Conservation (phyloP, 2,113 vertebrate genomes). For the Anguilla japonica region DNA sequence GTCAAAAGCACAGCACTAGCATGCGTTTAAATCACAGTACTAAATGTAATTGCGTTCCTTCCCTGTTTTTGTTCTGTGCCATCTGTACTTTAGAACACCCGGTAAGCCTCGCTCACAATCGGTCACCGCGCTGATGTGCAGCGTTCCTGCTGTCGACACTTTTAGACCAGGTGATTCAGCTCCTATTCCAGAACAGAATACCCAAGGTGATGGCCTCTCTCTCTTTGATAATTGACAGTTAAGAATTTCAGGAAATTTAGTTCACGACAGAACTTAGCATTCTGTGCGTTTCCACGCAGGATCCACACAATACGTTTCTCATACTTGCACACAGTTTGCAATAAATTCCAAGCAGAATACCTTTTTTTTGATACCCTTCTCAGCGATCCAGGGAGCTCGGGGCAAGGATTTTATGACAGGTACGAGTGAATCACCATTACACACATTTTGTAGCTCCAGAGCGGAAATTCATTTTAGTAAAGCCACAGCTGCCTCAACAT, state of each 20-base stretch:
- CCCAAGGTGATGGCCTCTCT: not conserved
- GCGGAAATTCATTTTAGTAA: not conserved
- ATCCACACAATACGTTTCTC: too few relatives aligned
- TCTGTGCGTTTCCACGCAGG: too few relatives aligned
- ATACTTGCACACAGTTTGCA: constrained; percentile 6
- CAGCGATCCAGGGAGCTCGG: not conserved
- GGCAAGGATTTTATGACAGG: not conserved
- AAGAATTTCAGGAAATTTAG: constrained; percentile 14
- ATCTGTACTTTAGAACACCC: not conserved
- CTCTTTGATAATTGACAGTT: not conserved
- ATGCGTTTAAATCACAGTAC: not conserved
- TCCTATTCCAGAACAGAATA: not conserved
- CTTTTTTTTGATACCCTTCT: constrained; percentile 20
- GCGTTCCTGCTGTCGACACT: not conserved
- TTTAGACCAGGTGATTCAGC: not conserved
- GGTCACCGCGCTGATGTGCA: not conserved
- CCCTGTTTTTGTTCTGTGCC: not conserved
- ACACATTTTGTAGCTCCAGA: not conserved
- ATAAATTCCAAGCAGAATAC: constrained; percentile 10
- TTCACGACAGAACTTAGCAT: too few relatives aligned
- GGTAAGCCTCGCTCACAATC: not conserved
- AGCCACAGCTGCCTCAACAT: not conserved
- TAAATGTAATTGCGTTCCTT: not conserved
- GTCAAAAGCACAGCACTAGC: too few relatives aligned
- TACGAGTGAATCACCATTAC: not conserved